A percentile compares a stretch with the other conserved stretches of the same genome.
phyloP scores from a whole-genome alignment of 2,113 vertebrate species.

The Cnemophilus loriae region DNA sequence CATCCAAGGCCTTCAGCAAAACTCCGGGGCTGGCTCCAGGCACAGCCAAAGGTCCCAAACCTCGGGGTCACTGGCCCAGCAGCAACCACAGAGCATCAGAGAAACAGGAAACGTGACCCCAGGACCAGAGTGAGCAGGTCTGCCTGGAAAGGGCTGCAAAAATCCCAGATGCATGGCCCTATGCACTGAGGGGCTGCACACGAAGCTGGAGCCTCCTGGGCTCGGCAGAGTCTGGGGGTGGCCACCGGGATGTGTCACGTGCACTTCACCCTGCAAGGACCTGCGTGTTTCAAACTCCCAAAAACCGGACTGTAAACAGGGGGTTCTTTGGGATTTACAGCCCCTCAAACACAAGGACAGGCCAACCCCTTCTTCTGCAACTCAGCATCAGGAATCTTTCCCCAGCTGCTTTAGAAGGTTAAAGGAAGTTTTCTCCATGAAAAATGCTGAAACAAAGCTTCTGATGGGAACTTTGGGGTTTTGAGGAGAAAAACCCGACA shows the following conservation, averaged over 20 bases:
- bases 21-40: neutral
- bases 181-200: neutral
- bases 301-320: neutral
- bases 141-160: neutral
- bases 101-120: neutral
- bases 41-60: neutral
- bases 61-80: neutral
- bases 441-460: neutral
- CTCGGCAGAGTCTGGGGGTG: neutral
- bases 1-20: neutral
- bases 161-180: neutral
- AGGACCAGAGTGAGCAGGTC: neutral
- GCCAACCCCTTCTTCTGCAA: neutral
- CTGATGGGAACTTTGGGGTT: neutral
- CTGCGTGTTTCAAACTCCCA: neutral
- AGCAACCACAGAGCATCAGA: neutral
- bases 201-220: neutral
- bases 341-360: neutral
- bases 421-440: neutral
- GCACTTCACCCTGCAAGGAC: neutral
- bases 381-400: neutral
- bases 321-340: neutral
- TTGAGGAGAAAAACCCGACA: neutral
- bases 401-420: neutral
- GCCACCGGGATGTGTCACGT: neutral